Percentiles rank a stretch among this genome's conserved stretches.
Evolutionary conservation across 2,888 invertebrate genomes (phyloP).

Genomic region (Crioceris asparagi): DNA sequence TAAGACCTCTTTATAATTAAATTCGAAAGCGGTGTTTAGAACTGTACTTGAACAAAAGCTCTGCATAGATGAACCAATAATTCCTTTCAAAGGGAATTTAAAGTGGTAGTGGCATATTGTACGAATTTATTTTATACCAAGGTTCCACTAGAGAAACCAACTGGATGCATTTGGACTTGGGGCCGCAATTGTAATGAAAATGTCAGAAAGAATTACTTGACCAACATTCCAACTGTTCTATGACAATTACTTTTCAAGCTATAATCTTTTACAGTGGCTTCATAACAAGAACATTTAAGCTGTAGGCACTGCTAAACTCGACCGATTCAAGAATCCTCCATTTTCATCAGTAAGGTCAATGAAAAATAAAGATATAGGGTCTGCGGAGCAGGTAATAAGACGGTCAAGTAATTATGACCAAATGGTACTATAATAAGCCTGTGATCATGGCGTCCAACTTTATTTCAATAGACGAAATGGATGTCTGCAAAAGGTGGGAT

Average conservation of each 20-base stretch:
- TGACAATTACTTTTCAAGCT: slow-evolving; percentile 4
- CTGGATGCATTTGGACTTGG: slow-evolving; percentile 2
- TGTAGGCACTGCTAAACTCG: slow-evolving; percentile 14
- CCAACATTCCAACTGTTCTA: slow-evolving; percentile 9
- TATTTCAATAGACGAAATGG: slow-evolving; percentile 2
- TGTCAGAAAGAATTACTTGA: slow-evolving; percentile 5
- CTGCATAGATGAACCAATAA: slow-evolving; percentile 4
- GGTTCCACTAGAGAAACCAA: slow-evolving; percentile 6
- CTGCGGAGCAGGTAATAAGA: slow-evolving; percentile 14
- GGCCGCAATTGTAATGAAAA: slow-evolving; percentile 2
- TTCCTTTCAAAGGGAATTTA: slow-evolving; percentile 7
- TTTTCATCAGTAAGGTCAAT: slow-evolving; percentile 14
- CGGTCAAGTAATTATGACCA: slow-evolving; percentile 11
- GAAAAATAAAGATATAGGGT: slow-evolving; percentile 13
- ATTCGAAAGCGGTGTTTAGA: background rate
- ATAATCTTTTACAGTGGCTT: background rate
- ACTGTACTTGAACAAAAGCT: slow-evolving; percentile 1
- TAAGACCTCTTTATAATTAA: slow-evolving; percentile 3
- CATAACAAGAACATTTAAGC: slow-evolving; percentile 1
- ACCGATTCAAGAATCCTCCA: slow-evolving; percentile 17
- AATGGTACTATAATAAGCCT: slow-evolving; percentile 8
- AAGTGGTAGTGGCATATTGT: slow-evolving; percentile 4
- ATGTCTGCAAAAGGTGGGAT: slow-evolving; percentile 6
- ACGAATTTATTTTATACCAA: slow-evolving; percentile 7
- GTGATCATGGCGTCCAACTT: background rate